Evolutionary conservation across 2,888 invertebrate genomes (phyloP), one percentile per base, ranked within the genome.

Genomic region (Noctua janthe): DNA sequence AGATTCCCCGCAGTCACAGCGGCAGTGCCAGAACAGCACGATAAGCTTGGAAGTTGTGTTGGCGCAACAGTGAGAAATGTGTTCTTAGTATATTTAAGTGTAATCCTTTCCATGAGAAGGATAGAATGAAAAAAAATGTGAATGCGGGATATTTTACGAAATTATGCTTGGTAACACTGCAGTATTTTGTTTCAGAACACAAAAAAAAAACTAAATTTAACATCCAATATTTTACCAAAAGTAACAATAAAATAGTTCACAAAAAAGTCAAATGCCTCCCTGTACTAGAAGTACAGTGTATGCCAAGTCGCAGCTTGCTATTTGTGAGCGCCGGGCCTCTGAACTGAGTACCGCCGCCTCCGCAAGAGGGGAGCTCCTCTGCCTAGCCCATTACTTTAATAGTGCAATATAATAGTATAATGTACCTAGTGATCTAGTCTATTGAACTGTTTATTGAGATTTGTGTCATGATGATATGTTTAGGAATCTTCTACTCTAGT

Each of bases 241-340:
- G 17, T 17, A 29, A 35, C 29, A 62, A 35, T 17, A 64, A 64
- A 47, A 64, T 64, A 62, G 49, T 80, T 88, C 84, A 85, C 74
- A 76, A 29, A 71, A 47, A 47, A 17, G 47, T 56, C 66, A 78
- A 94, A 85, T 96, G 78, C 96, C 94, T 90, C 94, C 93, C 95
- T 95, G 95, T 89, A 47, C 88, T 91, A 91, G 93, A 94, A 94
- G 94, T 92, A 95, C 93, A 94, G 90, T 94, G 93, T 94, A 95
- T 95, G 95, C 95, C 96, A 96, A 96, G 94, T 95, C 95, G 94
- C 95, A 95, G 95, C 93, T 95, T 94, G 96, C 95, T 96, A 96
- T 96, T 96, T 95, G 95, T 93, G 95, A 92, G 92, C 94, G 92
- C 92, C 93, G 94, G 95, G 95, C 95, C 95, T 94, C 95, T 93